A percentile compares a stretch with the other conserved stretches of the same genome.
These are phyloP conservation scores for Ypsolopha scabrella DNA, from an alignment of 2,888 invertebrate species.

Conservation along the genomic window DNA sequence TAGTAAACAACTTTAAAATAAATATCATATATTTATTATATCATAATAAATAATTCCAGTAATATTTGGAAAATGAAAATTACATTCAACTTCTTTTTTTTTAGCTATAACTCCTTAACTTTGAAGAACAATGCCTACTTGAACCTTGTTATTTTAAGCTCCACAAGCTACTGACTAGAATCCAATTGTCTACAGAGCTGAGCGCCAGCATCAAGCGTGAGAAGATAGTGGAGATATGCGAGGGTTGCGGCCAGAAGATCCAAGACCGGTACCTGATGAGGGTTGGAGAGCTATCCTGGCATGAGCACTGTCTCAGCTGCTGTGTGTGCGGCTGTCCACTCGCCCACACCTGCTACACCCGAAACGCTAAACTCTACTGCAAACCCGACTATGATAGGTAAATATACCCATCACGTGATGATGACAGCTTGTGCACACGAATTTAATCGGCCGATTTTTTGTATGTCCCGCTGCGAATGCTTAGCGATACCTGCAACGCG, in stretches of 20 bases:
- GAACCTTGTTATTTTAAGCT: not conserved
- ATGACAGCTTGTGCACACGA: slow-evolving; percentile 1
- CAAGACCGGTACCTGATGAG: slow-evolving; percentile 95
- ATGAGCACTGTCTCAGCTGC: slow-evolving; percentile 96
- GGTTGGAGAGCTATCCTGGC: slow-evolving; percentile 95
- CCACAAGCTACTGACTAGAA: slow-evolving; percentile 40
- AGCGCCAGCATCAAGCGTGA: slow-evolving; percentile 78
- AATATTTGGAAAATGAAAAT: too few species aligned
- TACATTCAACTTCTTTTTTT: too few species aligned
- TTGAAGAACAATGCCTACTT: too few species aligned
- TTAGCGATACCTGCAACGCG: slow-evolving; percentile 6
- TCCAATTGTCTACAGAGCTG: slow-evolving; percentile 36
- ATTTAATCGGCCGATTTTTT: slow-evolving; percentile 8
- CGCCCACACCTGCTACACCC: slow-evolving; percentile 93
- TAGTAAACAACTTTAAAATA: too few species aligned
- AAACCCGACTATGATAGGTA: slow-evolving; percentile 97
- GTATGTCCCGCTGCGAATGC: slow-evolving; percentile 15
- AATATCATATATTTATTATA: too few species aligned
- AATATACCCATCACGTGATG: slow-evolving; percentile 17
- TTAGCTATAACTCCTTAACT: too few species aligned
- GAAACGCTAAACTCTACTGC: slow-evolving; percentile 96
- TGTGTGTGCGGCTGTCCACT: slow-evolving; percentile 92
- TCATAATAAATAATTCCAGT: too few species aligned
- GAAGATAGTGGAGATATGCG: slow-evolving; percentile 90
- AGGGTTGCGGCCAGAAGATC: slow-evolving; percentile 95